Conservation (phyloP, 2,888 invertebrate species). For the Macrostomum cliftonense region DNA sequence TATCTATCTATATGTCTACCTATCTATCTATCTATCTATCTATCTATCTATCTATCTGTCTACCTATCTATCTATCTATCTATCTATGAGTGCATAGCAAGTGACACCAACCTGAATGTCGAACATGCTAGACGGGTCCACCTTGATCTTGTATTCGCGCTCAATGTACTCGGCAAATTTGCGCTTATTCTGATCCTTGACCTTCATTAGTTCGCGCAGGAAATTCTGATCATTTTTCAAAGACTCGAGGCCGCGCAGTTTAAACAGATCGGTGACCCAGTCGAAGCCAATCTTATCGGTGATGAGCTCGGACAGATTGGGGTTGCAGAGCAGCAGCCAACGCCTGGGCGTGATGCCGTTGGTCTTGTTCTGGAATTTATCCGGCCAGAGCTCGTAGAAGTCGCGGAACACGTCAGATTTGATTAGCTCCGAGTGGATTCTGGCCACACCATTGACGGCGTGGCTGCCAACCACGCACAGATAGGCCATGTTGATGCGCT, state of each 20-base stretch:
- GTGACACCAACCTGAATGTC: slow-evolving; percentile 48
- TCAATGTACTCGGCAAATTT: slow-evolving; percentile 65
- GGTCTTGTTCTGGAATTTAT: slow-evolving; percentile 96
- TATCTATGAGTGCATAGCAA: not conserved
- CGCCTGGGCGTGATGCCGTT: slow-evolving; percentile 96
- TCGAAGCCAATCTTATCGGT: slow-evolving; percentile 74
- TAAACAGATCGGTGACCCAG: slow-evolving; percentile 77
- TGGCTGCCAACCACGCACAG: slow-evolving; percentile 85
- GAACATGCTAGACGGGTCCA: slow-evolving; percentile 85
- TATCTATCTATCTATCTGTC: too few relatives aligned
- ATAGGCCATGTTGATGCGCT: slow-evolving; percentile 94
- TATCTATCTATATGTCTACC: too few relatives aligned
- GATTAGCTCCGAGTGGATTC: slow-evolving; percentile 82
- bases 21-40: too few relatives aligned
- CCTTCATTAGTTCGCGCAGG: slow-evolving; percentile 70
- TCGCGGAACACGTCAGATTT: slow-evolving; percentile 56
- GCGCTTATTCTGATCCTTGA: slow-evolving; percentile 82
- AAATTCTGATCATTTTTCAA: slow-evolving; percentile 70
- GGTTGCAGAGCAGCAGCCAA: slow-evolving; percentile 90
- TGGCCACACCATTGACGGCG: slow-evolving; percentile 88
- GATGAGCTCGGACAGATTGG: slow-evolving; percentile 77
- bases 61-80: too few relatives aligned
- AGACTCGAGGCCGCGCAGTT: slow-evolving; percentile 60
- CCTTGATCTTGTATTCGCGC: slow-evolving; percentile 63
- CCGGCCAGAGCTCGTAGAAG: slow-evolving; percentile 79